Conservation (phyloP, 1,140 invertebrate species). For the Sipha flava region DNA sequence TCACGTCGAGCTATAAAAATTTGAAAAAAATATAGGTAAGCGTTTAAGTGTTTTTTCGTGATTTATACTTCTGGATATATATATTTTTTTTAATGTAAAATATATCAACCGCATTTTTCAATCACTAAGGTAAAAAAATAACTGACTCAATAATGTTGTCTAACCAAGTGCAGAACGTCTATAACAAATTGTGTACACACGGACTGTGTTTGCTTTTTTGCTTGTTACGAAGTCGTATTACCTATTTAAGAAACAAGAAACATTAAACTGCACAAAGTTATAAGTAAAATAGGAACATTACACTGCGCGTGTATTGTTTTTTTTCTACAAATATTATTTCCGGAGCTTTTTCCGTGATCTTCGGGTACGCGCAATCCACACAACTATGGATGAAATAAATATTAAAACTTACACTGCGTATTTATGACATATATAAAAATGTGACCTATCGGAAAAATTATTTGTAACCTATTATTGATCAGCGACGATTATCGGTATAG, state of each 20-base stretch:
- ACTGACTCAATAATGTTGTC: constrained; percentile 13
- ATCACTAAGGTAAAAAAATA: neutral
- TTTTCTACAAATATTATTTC: neutral
- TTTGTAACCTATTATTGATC: too few species aligned
- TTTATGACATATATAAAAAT: too few species aligned
- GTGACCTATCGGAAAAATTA: too few species aligned
- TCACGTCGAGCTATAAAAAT: neutral
- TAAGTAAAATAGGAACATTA: neutral
- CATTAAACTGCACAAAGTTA: neutral
- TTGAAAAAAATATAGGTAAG: neutral
- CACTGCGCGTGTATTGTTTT: neutral
- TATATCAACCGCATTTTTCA: neutral
- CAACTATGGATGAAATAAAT: too few species aligned
- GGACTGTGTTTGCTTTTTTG: neutral
- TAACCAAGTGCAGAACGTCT: constrained; percentile 18
- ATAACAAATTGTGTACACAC: neutral
- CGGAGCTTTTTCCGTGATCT: neutral
- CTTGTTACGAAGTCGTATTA: neutral
- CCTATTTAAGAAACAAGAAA: neutral
- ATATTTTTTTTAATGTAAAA: neutral
- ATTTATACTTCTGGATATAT: neutral
- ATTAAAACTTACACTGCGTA: too few species aligned
- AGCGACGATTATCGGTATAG: too few species aligned
- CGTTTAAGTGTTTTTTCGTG: neutral
- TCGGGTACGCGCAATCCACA: too few species aligned